Conservation (phyloP, 2,888 invertebrate species). For the Venustoraphidia nigricollis region DNA sequence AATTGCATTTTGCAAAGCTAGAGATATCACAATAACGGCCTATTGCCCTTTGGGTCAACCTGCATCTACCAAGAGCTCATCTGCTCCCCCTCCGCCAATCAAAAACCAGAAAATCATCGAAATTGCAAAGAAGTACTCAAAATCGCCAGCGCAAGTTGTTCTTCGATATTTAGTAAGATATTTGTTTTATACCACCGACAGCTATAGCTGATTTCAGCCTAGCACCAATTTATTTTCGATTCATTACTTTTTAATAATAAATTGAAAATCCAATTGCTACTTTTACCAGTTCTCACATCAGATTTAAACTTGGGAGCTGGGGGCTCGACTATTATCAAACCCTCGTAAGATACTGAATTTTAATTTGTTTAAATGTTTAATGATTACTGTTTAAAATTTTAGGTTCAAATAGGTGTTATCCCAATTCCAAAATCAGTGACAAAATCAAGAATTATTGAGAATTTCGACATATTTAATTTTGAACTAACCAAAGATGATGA, state of each 20-base stretch:
- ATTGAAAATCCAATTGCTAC: too few species aligned
- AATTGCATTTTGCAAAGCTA: conserved; percentile 46
- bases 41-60: conserved; percentile 62
- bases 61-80: conserved; percentile 19
- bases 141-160: conserved; percentile 45
- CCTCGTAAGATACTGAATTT: too few species aligned
- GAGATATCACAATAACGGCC: conserved; percentile 46
- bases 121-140: conserved; percentile 43
- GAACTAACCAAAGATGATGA: conserved; percentile 51
- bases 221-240: too few species aligned
- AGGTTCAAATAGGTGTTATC: conserved; percentile 5
- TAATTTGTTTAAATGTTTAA: too few species aligned
- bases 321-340: too few species aligned
- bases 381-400: background rate
- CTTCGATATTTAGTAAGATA: conserved; percentile 45
- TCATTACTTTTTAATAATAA: too few species aligned
- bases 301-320: too few species aligned
- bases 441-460: conserved; percentile 48
- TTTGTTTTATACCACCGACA: background rate
- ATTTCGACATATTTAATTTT: conserved; percentile 65
- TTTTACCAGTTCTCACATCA: too few species aligned
- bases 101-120: conserved; percentile 34
- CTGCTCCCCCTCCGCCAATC: conserved; percentile 36
- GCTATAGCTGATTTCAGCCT: background rate
- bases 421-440: conserved; percentile 66